These are phyloP conservation scores for Volucella inanis DNA, from an alignment of 2,888 invertebrate species.

Conservation along the genomic window DNA sequence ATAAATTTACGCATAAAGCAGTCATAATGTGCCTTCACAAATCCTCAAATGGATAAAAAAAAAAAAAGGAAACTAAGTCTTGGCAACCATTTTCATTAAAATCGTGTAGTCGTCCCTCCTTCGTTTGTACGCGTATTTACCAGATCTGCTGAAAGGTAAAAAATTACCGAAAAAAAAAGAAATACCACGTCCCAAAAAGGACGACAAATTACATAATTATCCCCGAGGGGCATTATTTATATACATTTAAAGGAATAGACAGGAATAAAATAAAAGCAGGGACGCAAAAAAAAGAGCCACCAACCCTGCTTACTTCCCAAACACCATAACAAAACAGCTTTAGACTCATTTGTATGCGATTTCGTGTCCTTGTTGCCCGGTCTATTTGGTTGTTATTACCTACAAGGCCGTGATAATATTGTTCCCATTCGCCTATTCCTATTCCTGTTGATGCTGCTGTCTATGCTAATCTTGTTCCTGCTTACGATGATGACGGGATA, in stretches of 20 bases:
- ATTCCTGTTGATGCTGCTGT: slow-evolving; percentile 54
- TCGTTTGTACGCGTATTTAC: slow-evolving; percentile 35
- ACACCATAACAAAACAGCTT: slow-evolving; percentile 74
- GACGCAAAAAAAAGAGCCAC: slow-evolving; percentile 25
- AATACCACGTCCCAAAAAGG: slow-evolving; percentile 50
- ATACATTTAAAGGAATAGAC: slow-evolving; percentile 51
- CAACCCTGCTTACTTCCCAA: slow-evolving; percentile 49
- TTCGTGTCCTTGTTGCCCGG: slow-evolving; percentile 66
- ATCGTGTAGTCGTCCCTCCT: slow-evolving; percentile 32
- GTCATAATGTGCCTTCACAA: slow-evolving; percentile 66
- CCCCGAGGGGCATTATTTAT: slow-evolving; percentile 70
- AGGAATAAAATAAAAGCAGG: slow-evolving; percentile 26
- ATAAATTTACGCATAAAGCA: slow-evolving; percentile 58
- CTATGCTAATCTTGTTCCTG: slow-evolving; percentile 34
- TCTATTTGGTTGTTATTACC: slow-evolving; percentile 50
- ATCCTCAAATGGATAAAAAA: slow-evolving; percentile 63
- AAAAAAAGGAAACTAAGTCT: slow-evolving; percentile 9
- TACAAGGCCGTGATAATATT: slow-evolving; percentile 27
- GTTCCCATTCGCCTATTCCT: not conserved
- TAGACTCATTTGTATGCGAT: slow-evolving; percentile 72
- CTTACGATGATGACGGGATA: slow-evolving; percentile 53
- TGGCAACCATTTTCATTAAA: slow-evolving; percentile 73
- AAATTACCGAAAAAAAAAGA: slow-evolving; percentile 20
- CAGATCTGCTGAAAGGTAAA: slow-evolving; percentile 60
- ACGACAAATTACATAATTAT: slow-evolving; percentile 74